Conservation (phyloP, 2,888 invertebrate species). For the Polydrusus pterygomalis region DNA sequence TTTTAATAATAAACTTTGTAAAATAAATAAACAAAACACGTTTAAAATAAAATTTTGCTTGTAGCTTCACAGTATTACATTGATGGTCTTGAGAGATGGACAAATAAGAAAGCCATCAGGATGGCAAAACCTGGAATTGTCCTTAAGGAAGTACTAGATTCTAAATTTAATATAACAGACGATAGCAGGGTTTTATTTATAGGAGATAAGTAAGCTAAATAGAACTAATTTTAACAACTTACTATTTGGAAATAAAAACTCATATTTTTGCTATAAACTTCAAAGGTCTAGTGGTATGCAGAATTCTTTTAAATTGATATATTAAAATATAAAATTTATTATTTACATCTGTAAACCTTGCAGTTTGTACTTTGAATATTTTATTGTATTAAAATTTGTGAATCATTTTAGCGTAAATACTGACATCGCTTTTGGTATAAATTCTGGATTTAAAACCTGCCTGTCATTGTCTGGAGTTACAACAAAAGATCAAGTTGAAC, state of each 20-base stretch:
- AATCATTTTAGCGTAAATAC: slow-evolving; percentile 31
- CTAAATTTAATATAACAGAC: slow-evolving; percentile 39
- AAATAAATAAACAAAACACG: no score
- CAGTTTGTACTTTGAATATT: no score
- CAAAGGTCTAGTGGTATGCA: no score
- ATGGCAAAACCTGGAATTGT: slow-evolving; percentile 43
- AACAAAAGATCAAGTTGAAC: background rate
- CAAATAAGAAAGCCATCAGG: slow-evolving; percentile 25
- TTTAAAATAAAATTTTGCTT: background rate
- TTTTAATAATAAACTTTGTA: no score
- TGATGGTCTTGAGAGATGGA: slow-evolving; percentile 43
- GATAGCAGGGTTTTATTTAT: slow-evolving; percentile 43
- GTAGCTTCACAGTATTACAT: slow-evolving; percentile 45
- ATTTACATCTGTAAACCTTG: no score
- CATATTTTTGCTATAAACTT: no score
- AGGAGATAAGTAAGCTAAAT: slow-evolving; percentile 45
- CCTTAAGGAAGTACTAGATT: slow-evolving; percentile 17
- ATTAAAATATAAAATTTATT: no score
- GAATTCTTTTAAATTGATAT: no score
- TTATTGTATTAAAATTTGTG: background rate
- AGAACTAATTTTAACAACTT: background rate
- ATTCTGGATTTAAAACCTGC: slow-evolving; percentile 39
- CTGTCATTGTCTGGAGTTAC: slow-evolving; percentile 39
- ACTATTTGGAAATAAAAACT: no score
- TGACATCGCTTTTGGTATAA: slow-evolving; percentile 42